phyloP scores from a whole-genome alignment of 2,113 vertebrate species.

The Myocastor coypus region DNA sequence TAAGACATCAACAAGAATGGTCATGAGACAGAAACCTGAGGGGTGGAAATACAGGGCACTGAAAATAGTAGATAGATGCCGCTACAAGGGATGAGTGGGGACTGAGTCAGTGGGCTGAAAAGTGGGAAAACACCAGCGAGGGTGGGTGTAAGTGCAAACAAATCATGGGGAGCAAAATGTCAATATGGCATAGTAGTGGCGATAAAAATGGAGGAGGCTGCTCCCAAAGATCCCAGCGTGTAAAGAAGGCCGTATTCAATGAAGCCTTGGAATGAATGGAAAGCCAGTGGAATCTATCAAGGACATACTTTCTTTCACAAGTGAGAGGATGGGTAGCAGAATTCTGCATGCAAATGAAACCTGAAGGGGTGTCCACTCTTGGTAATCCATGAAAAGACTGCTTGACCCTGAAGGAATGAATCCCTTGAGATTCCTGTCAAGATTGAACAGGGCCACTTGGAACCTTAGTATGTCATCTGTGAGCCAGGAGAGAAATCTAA shows the following conservation, averaged over 20 bases:
- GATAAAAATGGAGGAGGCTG: background rate
- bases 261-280: slow-evolving; percentile 61
- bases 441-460: slow-evolving; percentile 19
- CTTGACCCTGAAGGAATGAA: slow-evolving; percentile 53
- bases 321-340: background rate
- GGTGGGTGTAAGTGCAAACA: background rate
- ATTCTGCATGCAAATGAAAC: slow-evolving; percentile 70
- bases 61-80: background rate
- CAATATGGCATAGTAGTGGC: background rate
- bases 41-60: background rate
- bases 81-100: background rate
- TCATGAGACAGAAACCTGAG: background rate
- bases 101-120: background rate
- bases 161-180: background rate
- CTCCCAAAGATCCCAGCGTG: background rate
- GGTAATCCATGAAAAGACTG: slow-evolving; percentile 63
- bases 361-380: slow-evolving; percentile 52
- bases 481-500: slow-evolving; percentile 4
- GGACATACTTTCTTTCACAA: slow-evolving; percentile 55
- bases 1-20: background rate
- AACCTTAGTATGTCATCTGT: background rate
- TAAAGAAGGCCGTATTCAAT: background rate
- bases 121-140: background rate
- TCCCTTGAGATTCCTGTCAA: slow-evolving; percentile 48
- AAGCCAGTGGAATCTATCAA: slow-evolving; percentile 51